Base-by-base conservation (phyloP, 2,797 vertebrate genomes). In the Eidolon dupreanum region DNA sequence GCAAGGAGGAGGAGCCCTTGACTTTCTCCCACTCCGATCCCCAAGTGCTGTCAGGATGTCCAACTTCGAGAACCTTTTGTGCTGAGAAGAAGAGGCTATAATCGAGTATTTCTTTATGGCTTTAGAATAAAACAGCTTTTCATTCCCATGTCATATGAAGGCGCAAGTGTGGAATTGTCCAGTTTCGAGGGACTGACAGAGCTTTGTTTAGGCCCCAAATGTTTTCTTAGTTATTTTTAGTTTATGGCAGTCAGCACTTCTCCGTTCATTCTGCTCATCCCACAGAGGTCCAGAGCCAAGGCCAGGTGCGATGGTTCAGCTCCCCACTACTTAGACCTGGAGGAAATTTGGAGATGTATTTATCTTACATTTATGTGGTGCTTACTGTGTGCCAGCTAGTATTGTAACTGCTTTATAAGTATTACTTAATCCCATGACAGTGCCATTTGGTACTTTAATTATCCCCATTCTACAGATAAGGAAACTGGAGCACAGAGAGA, bases 61-160 rank as follows among this genome's bases (percentile, higher is more conserved):
- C 63, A 24, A 57, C 82, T 61, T 82, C 0, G 8, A 88, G 77
- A 88, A 90, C 73, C n/a, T 90, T 96, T 90, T 88, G 63, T 97
- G 36, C 63, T 92, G 36, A 90, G 82, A 88, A 95, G 59, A 96
- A 97, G 96, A 86, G 90, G 38, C 81, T 90, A 2, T 66, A 87
- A 93, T 70, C 0, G 0, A 51, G 53, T 84, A 57, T 94, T 92
- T 89, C 63, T 36, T 86, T 55, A 38, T 4, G 33, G 55, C 84
- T 94, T 46, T 61, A 33, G 55, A 79, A 85, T 81, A 94, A 96
- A 90, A 61, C 43, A 61, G 71, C 90, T 85, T 90, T 97, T 93
- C 41, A 92, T 94, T 74, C 88, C 77, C 77, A 41, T 68, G 88
- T 88, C 84, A 59, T 24, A 57, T 31, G 61, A 78, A 93, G 74